Base-by-base conservation (phyloP, 1,140 invertebrate species). In the Ruditapes philippinarum region DNA sequence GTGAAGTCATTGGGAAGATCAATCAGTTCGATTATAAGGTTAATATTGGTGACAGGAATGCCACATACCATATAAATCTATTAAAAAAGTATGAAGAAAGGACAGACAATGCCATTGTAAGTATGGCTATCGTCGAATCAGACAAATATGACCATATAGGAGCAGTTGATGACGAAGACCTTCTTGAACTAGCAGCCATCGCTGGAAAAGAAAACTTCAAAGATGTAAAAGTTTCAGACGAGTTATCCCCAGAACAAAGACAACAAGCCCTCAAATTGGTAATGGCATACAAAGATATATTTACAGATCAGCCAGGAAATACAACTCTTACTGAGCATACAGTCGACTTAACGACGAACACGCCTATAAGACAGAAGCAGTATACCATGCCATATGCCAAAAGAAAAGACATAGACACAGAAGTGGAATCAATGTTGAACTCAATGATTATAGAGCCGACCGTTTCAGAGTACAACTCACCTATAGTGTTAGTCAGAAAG, bases 21-120 rank as follows among this genome's bases (percentile, higher is more conserved):
- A 40, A 40, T 25, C 14, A 33, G 33, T 60, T 19, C 11, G 84
- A 79, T 65, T 87, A 74, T 33, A 76, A 25, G 28, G 74, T 87
- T 17, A n/a, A 78, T 12, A 49, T 22, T 17, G 36, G 60, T 60
- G 70, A 57, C 3, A 76, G 65, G 33, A 57, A 42, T 3, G 78
- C 57, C 33, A 2, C 51, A n/a, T 60, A 60, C 31, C 85, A 79
- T 33, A 62, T 60, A 38, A 88, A 88, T 36, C 31, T 88, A 19
- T 40, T 88, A 14, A 80, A 88, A 31, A 62, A 80, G 28, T 80
- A 33, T 36, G 28, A 28, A 31, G 40, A 73, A 22, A 25, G 25
- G 4, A 0, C n/a, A n/a, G 14, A 1, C 9, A 28, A 12, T 11
- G 0, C 5, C 1, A 25, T 17, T 40, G 40, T 3, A 22, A 51